Conservation (phyloP, 2,888 invertebrate species). For the Agriopis leucophaearia region DNA sequence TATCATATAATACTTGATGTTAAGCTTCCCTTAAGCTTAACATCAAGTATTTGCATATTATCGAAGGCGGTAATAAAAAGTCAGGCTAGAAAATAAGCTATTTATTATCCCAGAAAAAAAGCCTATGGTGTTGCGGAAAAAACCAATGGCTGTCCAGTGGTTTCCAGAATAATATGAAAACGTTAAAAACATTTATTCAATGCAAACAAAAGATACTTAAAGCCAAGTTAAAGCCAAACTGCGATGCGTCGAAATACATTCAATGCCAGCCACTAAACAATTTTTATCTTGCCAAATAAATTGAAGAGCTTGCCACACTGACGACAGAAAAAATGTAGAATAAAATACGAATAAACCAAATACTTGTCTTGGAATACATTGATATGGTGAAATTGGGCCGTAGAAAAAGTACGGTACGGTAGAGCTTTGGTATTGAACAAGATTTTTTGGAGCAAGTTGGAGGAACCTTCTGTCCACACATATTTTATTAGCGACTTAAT, state of each 20-base stretch:
- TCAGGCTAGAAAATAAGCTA: too few relatives aligned
- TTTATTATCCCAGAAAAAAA: too few relatives aligned
- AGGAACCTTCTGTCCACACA: not conserved
- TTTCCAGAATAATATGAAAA: not conserved
- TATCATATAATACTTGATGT: too few relatives aligned
- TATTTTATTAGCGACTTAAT: not conserved
- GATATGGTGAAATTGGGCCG: conserved; percentile 8
- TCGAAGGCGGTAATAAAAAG: too few relatives aligned
- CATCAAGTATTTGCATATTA: too few relatives aligned
- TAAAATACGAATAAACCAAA: conserved; percentile 28
- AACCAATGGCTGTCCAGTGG: too few relatives aligned
- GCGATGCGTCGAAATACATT: conserved; percentile 48
- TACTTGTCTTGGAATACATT: conserved; percentile 31
- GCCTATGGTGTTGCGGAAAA: too few relatives aligned
- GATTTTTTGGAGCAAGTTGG: not conserved
- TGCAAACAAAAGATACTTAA: conserved; percentile 36
- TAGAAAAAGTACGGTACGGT: not conserved
- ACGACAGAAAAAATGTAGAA: conserved; percentile 52
- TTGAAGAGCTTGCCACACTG: conserved; percentile 51
- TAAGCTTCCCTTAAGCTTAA: too few relatives aligned
- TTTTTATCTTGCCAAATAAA: conserved; percentile 62
- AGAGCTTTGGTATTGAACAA: not conserved
- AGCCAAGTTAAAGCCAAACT: conserved; percentile 36
- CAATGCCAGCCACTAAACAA: conserved; percentile 56
- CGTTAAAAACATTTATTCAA: conserved; percentile 28